phyloP scores from a whole-genome alignment of 2,113 vertebrate species.

The Cyprinodon brontotheroides region DNA sequence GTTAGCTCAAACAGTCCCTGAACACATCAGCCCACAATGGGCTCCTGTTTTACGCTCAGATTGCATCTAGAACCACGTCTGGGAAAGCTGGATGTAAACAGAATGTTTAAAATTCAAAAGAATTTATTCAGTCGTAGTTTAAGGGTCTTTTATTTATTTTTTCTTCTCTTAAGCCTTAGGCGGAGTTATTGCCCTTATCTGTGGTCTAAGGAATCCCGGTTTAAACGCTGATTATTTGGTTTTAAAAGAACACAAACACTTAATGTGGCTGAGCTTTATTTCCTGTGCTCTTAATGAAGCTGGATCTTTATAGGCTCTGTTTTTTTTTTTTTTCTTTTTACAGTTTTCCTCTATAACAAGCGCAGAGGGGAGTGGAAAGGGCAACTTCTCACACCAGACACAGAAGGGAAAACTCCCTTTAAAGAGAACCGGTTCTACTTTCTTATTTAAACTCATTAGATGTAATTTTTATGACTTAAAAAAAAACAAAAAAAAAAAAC shows the following conservation, averaged over 20 bases:
- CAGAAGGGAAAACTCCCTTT: not conserved
- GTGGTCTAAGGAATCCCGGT: not conserved
- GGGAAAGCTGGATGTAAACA: slow-evolving; percentile 73
- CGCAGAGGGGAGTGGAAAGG: slow-evolving; percentile 5
- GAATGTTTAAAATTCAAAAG: slow-evolving; percentile 61
- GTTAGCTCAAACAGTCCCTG: not conserved
- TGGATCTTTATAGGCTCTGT: slow-evolving; percentile 59
- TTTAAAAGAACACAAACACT: slow-evolving; percentile 67
- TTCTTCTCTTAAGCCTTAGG: slow-evolving; percentile 14
- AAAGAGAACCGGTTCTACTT: not conserved
- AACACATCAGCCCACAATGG: slow-evolving; percentile 53
- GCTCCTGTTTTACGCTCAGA: slow-evolving; percentile 66
- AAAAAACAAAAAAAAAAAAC: slow-evolving; percentile 43
- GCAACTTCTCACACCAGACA: slow-evolving; percentile 42
- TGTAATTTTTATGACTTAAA: slow-evolving; percentile 1
- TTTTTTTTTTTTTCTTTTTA: slow-evolving; percentile 20
- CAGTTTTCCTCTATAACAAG: slow-evolving; percentile 61
- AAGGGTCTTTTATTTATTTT: slow-evolving; percentile 15
- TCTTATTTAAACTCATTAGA: not conserved
- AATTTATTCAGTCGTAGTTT: slow-evolving; percentile 32
- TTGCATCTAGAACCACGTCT: slow-evolving; percentile 69
- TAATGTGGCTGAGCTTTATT: slow-evolving; percentile 68
- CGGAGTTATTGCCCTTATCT: slow-evolving; percentile 67
- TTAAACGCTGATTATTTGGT: slow-evolving; percentile 55
- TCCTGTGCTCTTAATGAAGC: slow-evolving; percentile 73